Evolutionary conservation across 2,888 invertebrate genomes (phyloP).

Genomic region (Ceramica pisi): DNA sequence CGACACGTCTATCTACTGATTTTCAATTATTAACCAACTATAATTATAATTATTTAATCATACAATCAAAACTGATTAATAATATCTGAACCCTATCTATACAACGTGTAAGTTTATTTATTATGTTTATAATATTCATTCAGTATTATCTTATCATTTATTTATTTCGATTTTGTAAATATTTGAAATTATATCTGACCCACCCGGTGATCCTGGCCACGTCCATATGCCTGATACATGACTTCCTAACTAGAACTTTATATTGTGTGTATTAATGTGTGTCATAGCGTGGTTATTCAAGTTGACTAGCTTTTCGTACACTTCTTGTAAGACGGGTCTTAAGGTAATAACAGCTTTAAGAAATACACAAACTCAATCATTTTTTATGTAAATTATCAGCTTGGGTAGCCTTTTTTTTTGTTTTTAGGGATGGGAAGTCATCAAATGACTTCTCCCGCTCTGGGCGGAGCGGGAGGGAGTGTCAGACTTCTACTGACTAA

Average conservation of each 20-base stretch:
- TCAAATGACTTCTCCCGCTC: too few relatives aligned
- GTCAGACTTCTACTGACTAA: too few relatives aligned
- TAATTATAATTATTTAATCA: constrained; percentile 18
- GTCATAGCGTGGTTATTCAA: constrained; percentile 17
- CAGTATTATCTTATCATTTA: constrained; percentile 21
- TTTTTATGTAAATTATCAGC: not conserved
- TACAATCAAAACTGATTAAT: not conserved
- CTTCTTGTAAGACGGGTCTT: too few relatives aligned
- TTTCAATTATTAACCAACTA: constrained; percentile 16
- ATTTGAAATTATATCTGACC: constrained; percentile 33
- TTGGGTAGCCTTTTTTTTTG: constrained; percentile 13
- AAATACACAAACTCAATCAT: not conserved
- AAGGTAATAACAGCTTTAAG: not conserved
- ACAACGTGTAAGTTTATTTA: constrained; percentile 11
- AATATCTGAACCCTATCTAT: constrained; percentile 8
- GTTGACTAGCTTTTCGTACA: constrained; percentile 8
- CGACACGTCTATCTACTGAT: constrained; percentile 9
- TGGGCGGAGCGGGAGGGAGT: too few relatives aligned
- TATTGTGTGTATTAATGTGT: constrained; percentile 4
- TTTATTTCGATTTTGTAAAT: constrained; percentile 40
- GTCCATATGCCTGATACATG: constrained; percentile 59
- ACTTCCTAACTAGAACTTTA: constrained; percentile 29
- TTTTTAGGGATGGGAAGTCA: too few relatives aligned
- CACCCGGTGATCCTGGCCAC: constrained; percentile 62
- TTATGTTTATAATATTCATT: constrained; percentile 3